Conservation (phyloP, 1,140 invertebrate genomes). For the Zaprionus kolodkinae region DNA sequence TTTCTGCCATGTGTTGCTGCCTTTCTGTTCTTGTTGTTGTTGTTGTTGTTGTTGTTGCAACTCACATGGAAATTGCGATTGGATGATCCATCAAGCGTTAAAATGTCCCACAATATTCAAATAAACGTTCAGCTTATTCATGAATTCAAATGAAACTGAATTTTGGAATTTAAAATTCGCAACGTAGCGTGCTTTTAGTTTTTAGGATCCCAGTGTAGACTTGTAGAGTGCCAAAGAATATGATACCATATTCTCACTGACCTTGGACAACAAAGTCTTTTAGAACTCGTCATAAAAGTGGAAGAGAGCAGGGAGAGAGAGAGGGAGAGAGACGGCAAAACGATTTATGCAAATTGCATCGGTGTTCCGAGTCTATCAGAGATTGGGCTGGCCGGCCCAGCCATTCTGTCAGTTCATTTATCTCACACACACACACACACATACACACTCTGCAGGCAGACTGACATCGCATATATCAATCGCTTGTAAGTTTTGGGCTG, state of each 20-base stretch:
- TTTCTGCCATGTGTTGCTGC: slow-evolving; percentile 15
- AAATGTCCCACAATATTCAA: slow-evolving; percentile 67
- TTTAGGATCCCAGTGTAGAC: background rate
- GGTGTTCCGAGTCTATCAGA: slow-evolving; percentile 40
- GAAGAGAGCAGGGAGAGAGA: background rate
- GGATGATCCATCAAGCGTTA: slow-evolving; percentile 48
- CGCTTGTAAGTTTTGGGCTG: slow-evolving; percentile 65
- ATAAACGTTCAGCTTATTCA: slow-evolving; percentile 32
- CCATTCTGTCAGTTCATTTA: slow-evolving; percentile 62
- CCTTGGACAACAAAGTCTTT: slow-evolving; percentile 37
- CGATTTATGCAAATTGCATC: slow-evolving; percentile 58
- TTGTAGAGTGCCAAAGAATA: background rate
- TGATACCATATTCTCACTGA: background rate
- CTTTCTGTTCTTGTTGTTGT: background rate
- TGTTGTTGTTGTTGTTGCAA: slow-evolving; percentile 26
- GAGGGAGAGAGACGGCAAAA: slow-evolving; percentile 5
- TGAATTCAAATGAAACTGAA: too few species aligned
- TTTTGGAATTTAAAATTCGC: too few species aligned
- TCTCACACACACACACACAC: slow-evolving; percentile 30
- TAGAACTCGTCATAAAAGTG: slow-evolving; percentile 27
- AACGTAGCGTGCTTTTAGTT: background rate
- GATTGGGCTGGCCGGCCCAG: slow-evolving; percentile 39
- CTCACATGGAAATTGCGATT: slow-evolving; percentile 51
- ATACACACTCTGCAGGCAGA: background rate
- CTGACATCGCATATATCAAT: slow-evolving; percentile 73